These are phyloP conservation scores for Gortyna flavago DNA, from an alignment of 2,888 invertebrate species.

Conservation along the genomic window DNA sequence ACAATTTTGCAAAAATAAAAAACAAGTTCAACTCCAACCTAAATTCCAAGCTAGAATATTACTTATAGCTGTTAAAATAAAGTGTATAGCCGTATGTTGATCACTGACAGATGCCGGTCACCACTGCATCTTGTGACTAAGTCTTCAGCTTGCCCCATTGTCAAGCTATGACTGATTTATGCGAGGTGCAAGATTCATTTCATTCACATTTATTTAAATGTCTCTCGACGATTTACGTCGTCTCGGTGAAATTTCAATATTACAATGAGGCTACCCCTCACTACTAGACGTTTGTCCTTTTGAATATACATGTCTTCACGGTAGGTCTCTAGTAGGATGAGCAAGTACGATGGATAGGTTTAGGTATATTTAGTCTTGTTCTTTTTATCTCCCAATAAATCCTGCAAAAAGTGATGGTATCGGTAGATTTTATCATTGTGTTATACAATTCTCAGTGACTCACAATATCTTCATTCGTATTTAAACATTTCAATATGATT, in stretches of 20 bases:
- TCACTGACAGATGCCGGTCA: constrained; percentile 57
- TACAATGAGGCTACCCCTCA: constrained; percentile 62
- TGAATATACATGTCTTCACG: constrained; percentile 57
- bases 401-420: neutral
- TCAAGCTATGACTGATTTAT: constrained; percentile 69
- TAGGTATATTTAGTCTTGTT: neutral
- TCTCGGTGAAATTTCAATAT: constrained; percentile 66
- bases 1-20: constrained; percentile 27
- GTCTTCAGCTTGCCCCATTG: constrained; percentile 66
- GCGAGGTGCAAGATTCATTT: constrained; percentile 63
- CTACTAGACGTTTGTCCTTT: constrained; percentile 59
- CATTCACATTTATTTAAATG: constrained; percentile 71
- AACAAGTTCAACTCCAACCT: neutral
- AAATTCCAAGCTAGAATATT: constrained; percentile 20
- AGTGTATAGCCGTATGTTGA: constrained; percentile 28
- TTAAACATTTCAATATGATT: neutral
- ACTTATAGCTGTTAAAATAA: constrained; percentile 30
- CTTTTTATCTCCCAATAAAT: neutral
- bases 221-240: constrained; percentile 60
- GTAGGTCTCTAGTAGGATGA: constrained; percentile 39
- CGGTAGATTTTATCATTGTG: neutral
- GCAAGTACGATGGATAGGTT: neutral
- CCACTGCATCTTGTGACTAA: constrained; percentile 56
- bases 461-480: neutral
- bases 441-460: neutral